A percentile compares a stretch with the other conserved stretches of the same genome.
phyloP scores from a whole-genome alignment of 35 echinoderm and acorn worm genomes.

The Apostichopus japonicus region DNA sequence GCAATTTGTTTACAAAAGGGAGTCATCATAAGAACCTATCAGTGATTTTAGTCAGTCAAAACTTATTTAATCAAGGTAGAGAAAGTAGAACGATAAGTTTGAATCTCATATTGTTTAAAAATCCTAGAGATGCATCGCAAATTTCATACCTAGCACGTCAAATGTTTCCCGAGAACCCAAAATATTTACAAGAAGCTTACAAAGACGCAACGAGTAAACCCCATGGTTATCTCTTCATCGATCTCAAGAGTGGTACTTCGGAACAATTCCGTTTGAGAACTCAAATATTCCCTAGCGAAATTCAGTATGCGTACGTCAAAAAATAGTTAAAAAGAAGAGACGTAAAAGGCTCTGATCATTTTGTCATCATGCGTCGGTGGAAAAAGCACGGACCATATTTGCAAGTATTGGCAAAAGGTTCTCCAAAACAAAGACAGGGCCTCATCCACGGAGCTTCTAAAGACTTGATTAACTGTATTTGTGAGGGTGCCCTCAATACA shows the following conservation, averaged over 20 bases:
- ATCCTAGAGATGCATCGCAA: conserved; percentile 15
- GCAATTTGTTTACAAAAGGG: conserved; percentile 71
- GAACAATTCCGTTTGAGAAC: conserved; percentile 54
- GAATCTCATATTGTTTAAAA: conserved; percentile 60
- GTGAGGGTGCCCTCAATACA: conserved; percentile 33
- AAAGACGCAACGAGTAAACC: conserved; percentile 55
- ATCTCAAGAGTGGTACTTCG: conserved; percentile 59
- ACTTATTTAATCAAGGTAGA: conserved; percentile 70
- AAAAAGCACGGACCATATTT: conserved; percentile 24
- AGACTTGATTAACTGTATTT: conserved; percentile 23
- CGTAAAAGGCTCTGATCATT: neutral
- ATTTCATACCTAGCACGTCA: conserved; percentile 63
- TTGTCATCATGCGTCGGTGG: conserved; percentile 7
- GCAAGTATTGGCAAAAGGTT: conserved; percentile 9
- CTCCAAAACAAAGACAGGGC: conserved; percentile 32
- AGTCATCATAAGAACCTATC: conserved; percentile 63
- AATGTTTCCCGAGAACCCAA: conserved; percentile 52
- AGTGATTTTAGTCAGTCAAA: conserved; percentile 20
- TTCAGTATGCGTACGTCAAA: conserved; percentile 42
- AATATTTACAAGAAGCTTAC: conserved; percentile 58
- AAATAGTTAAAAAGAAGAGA: neutral
- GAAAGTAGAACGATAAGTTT: conserved; percentile 81
- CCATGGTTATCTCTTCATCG: conserved; percentile 61
- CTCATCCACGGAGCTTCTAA: conserved; percentile 20
- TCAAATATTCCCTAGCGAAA: conserved; percentile 10